phyloP scores from a whole-genome alignment of 1,140 invertebrate genomes.

The Conus betulinus region DNA sequence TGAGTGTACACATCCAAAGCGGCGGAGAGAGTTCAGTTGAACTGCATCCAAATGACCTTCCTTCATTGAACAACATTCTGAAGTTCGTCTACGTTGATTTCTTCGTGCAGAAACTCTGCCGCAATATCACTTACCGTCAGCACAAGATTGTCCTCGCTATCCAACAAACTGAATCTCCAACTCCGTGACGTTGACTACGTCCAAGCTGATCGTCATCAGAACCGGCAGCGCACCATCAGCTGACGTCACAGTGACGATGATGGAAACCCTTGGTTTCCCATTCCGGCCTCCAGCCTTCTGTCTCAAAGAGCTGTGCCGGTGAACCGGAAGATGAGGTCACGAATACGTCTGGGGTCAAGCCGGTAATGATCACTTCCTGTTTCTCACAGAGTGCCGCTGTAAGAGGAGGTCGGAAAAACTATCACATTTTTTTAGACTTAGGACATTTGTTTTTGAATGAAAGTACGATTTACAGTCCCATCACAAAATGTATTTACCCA shows the following conservation, averaged over 20 bases:
- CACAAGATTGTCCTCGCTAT: not conserved
- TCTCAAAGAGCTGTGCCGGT: not conserved
- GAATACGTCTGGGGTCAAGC: not conserved
- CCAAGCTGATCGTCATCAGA: not conserved
- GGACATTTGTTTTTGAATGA: no score
- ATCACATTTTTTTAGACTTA: no score
- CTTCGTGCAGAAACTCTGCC: no score
- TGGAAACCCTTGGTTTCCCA: not conserved
- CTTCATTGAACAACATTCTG: no score
- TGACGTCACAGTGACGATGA: not conserved
- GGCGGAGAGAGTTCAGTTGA: no score
- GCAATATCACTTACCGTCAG: not conserved
- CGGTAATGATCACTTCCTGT: not conserved
- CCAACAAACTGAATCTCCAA: conserved; percentile 7
- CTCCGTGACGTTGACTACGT: not conserved
- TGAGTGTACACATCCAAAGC: no score
- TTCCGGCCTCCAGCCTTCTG: not conserved
- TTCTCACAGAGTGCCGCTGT: not conserved
- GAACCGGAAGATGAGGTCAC: not conserved
- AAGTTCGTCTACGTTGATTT: no score
- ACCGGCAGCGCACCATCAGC: not conserved
- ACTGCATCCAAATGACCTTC: no score
- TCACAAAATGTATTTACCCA: no score
- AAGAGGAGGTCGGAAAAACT: not conserved
- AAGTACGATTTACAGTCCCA: no score